A percentile compares a stretch with the other conserved stretches of the same genome.
phyloP scores from a whole-genome alignment of 2,888 invertebrate genomes.

The Embidobia sp. region DNA sequence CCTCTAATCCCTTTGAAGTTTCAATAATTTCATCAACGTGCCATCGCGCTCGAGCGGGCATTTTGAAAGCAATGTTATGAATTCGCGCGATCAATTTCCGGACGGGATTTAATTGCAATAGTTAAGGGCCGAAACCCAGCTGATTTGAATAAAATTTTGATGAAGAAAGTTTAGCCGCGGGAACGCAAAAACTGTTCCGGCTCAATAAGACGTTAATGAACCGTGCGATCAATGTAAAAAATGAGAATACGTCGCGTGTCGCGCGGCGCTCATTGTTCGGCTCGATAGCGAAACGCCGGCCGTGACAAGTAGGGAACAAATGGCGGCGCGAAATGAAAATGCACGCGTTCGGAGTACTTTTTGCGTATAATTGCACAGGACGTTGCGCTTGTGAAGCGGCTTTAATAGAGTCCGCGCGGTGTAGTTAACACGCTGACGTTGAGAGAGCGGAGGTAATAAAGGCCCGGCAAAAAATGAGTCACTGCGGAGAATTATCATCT shows the following conservation, averaged over 20 bases:
- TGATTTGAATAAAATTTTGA: slow-evolving; percentile 55
- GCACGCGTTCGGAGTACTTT: slow-evolving; percentile 9
- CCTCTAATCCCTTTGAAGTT: too few relatives aligned
- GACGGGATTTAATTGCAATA: slow-evolving; percentile 30
- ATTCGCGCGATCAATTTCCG: slow-evolving; percentile 2
- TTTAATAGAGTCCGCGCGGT: slow-evolving; percentile 5
- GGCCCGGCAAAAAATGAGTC: not conserved
- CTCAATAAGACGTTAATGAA: slow-evolving; percentile 56
- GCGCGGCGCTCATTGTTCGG: slow-evolving; percentile 11
- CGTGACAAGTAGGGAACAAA: slow-evolving; percentile 22
- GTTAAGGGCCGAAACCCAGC: slow-evolving; percentile 17
- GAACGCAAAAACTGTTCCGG: slow-evolving; percentile 4
- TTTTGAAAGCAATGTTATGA: slow-evolving; percentile 26
- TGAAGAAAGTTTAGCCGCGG: slow-evolving; percentile 37
- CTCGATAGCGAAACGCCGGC: not conserved
- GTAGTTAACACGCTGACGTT: slow-evolving; percentile 1
- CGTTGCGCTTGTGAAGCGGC: not conserved
- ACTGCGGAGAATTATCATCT: not conserved
- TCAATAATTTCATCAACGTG: slow-evolving; percentile 14
- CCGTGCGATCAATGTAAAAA: slow-evolving; percentile 51
- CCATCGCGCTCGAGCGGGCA: not conserved
- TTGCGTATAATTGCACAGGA: slow-evolving; percentile 8
- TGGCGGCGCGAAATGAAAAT: slow-evolving; percentile 22
- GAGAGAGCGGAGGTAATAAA: slow-evolving; percentile 13
- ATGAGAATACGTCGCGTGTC: slow-evolving; percentile 52